phyloP scores from a whole-genome alignment of 2,888 invertebrate genomes.

The Napeogenes inachia region DNA sequence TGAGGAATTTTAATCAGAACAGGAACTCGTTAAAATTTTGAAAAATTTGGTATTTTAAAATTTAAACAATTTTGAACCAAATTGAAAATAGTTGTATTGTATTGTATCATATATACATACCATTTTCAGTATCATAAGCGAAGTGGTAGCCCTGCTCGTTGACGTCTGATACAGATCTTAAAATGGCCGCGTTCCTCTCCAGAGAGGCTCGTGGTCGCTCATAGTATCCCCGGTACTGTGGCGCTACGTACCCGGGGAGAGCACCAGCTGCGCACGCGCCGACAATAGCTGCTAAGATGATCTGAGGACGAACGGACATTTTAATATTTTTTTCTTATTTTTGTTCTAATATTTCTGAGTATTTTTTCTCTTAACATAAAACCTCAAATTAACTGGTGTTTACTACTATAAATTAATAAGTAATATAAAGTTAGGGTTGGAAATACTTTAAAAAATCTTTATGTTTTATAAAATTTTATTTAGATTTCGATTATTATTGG shows the following conservation, averaged over 20 bases:
- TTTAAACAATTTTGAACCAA: neutral
- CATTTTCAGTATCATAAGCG: slow-evolving; percentile 81
- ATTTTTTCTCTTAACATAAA: too few species aligned
- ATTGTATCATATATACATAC: slow-evolving; percentile 43
- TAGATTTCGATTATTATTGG: too few species aligned
- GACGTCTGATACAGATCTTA: slow-evolving; percentile 57
- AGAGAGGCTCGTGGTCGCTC: slow-evolving; percentile 49
- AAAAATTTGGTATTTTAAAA: too few species aligned
- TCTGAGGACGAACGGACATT: slow-evolving; percentile 39
- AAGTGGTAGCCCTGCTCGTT: slow-evolving; percentile 61
- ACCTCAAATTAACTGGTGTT: too few species aligned
- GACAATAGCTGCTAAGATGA: slow-evolving; percentile 55
- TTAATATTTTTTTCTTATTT: neutral
- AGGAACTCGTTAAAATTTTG: too few species aligned
- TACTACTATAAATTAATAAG: too few species aligned
- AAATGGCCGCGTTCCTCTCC: slow-evolving; percentile 58
- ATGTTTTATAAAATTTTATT: too few species aligned
- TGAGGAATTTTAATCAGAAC: too few species aligned
- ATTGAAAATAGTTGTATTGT: neutral
- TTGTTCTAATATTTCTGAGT: neutral
- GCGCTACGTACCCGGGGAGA: slow-evolving; percentile 44
- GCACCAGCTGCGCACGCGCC: slow-evolving; percentile 53
- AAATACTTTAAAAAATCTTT: too few species aligned
- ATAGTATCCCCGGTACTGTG: slow-evolving; percentile 48
- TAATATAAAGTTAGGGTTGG: too few species aligned